phyloP scores from a whole-genome alignment of 2,888 invertebrate genomes.

The Drosophila ezoana region DNA sequence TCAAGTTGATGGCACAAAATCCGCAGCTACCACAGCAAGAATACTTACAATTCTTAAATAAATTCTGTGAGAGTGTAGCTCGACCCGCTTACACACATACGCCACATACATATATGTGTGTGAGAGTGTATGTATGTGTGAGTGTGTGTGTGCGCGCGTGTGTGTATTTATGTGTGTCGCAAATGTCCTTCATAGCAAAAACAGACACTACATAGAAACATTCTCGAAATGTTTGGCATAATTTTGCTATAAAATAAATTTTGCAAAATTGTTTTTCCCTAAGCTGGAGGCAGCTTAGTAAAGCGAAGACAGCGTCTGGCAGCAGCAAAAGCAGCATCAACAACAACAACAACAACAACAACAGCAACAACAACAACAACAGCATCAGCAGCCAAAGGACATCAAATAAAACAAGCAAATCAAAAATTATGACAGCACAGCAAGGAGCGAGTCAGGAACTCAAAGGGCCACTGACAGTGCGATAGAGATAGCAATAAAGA shows the following conservation, averaged over 20 bases:
- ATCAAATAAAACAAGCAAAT: constrained; percentile 82
- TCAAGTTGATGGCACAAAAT: constrained; percentile 76
- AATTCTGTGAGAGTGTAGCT: constrained; percentile 62
- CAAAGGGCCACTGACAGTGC: constrained; percentile 17
- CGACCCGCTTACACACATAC: constrained; percentile 25
- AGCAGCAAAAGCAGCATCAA: constrained; percentile 39
- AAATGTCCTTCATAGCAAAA: constrained; percentile 62
- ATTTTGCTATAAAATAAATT: constrained; percentile 84
- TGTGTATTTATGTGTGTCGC: constrained; percentile 46
- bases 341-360: constrained; percentile 34
- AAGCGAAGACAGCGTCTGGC: constrained; percentile 53
- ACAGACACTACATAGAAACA: constrained; percentile 73
- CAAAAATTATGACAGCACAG: constrained; percentile 82
- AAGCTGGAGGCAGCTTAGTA: constrained; percentile 76
- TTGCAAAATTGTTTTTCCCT: constrained; percentile 82
- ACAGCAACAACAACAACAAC: constrained; percentile 54
- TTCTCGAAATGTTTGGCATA: constrained; percentile 83
- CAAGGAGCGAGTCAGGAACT: constrained; percentile 64
- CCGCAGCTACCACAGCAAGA: constrained; percentile 65
- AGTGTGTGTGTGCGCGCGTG: constrained; percentile 24
- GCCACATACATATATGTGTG: constrained; percentile 9
- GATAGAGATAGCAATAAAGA: constrained; percentile 1
- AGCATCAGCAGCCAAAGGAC: constrained; percentile 71
- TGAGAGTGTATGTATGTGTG: no score
- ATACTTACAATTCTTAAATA: constrained; percentile 80